Evolutionary conservation across 2,113 vertebrate genomes (phyloP).

Genomic region (Ictidomys tridecemlineatus): DNA sequence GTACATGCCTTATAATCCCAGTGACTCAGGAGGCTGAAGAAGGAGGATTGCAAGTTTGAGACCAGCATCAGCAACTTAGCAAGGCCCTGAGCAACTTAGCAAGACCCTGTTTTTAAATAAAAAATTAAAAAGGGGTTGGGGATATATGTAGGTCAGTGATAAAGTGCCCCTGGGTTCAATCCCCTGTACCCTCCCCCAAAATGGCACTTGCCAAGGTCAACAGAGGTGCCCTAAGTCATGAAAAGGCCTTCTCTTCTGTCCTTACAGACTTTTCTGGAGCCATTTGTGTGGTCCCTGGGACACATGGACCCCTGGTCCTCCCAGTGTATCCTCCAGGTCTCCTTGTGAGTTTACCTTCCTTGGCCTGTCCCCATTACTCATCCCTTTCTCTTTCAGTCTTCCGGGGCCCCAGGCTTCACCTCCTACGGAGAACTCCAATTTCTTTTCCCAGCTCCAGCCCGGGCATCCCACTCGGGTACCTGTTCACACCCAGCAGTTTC

Average conservation of each 20-base stretch:
- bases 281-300: not conserved
- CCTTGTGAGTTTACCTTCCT: not conserved
- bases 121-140: no score
- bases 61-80: no score
- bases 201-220: not conserved
- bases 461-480: not conserved
- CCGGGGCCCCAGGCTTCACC: not conserved
- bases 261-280: not conserved
- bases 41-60: no score
- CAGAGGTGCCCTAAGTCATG: not conserved
- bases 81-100: no score
- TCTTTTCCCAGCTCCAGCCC: not conserved
- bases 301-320: not conserved
- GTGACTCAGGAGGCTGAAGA: no score
- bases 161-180: no score
- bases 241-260: not conserved
- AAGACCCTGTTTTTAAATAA: no score
- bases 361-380: not conserved
- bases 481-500: not conserved
- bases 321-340: not conserved
- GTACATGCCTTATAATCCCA: no score
- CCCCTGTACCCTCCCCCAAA: not conserved
- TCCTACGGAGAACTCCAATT: not conserved
- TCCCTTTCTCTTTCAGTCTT: not conserved
- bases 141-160: no score